These are phyloP conservation scores for Tachina lurida DNA, from an alignment of 2,888 invertebrate genomes.

Conservation along the genomic window DNA sequence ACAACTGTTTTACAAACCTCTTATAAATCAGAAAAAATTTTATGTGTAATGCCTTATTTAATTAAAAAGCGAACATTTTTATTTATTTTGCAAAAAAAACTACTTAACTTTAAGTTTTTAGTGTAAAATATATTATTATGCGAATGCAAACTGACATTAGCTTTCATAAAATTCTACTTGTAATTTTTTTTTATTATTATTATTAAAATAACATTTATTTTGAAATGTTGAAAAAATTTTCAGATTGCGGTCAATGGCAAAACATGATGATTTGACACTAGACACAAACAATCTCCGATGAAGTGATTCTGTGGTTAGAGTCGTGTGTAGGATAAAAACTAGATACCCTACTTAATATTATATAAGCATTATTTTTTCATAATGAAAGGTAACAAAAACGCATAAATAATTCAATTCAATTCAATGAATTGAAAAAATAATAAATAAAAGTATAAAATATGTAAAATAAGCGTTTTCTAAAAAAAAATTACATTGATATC, in stretches of 20 bases:
- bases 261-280: constrained; percentile 64
- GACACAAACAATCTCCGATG: constrained; percentile 32
- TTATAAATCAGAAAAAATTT: background rate
- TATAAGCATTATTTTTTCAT: background rate
- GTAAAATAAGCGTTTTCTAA: too few species aligned
- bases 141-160: constrained; percentile 42
- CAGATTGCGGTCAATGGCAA: constrained; percentile 72
- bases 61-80: background rate
- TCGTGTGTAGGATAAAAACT: background rate
- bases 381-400: too few species aligned
- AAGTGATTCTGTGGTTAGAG: constrained; percentile 44
- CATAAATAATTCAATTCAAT: too few species aligned
- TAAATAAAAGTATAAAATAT: too few species aligned
- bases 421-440: too few species aligned
- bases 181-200: constrained; percentile 18
- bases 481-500: too few species aligned
- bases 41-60: background rate
- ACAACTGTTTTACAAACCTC: background rate
- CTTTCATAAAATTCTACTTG: constrained; percentile 25
- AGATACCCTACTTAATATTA: constrained; percentile 39
- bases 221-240: constrained; percentile 51
- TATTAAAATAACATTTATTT: constrained; percentile 46
- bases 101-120: background rate
- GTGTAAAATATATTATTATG: background rate
- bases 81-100: background rate